Evolutionary conservation across 2,888 invertebrate species (phyloP), one percentile per base, ranked within the genome.

Genomic region (Drosophila ustulata): DNA sequence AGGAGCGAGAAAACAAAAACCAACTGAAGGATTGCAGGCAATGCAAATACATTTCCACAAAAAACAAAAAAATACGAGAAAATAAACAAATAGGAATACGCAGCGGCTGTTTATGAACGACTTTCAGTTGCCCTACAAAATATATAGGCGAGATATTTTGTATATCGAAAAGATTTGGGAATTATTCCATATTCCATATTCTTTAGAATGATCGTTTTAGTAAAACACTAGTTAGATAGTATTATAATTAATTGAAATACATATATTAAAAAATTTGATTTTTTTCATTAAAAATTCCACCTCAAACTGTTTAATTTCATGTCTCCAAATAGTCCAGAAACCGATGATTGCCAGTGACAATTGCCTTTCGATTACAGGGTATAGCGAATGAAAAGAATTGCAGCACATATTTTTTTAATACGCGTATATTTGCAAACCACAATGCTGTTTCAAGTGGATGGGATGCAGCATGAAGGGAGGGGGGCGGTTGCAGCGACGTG

Each of bases 361-460:
- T 23, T 2, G 4, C 13, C 37, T 11, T 0, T 3, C 30, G 11
- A 6, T 43, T 56, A 57, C 68, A 67, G 61, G 41, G 56, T 67
- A 67, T 68, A 23, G 25, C 26, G 39, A 47, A 43, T 52, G 47
- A 45, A 56, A 53, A 67, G 69, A 68, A 78, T 67, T 71, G 71
- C 58, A 43, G 70, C 65, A 70, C 45, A 62, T 41, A 37, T 65
- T 49, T 52, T 63, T 45, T 34, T 50, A 52, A 47, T 47, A 30
- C 47, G 47, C 65, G 52, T 75, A 55, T 37, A 34, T 80, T 68
- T 71, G 66, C 59, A 59, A 62, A 49, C 69, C 73, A 79, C 75
- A 82, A 78, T 75, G 62, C 62, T 37, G 57, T 58, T 59, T 76
- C 57, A 72, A 83, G 82, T 89, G 66, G 25, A 25, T 56, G 63